Evolutionary conservation across 2,888 invertebrate species (phyloP).

Genomic region (Limenitis camilla): DNA sequence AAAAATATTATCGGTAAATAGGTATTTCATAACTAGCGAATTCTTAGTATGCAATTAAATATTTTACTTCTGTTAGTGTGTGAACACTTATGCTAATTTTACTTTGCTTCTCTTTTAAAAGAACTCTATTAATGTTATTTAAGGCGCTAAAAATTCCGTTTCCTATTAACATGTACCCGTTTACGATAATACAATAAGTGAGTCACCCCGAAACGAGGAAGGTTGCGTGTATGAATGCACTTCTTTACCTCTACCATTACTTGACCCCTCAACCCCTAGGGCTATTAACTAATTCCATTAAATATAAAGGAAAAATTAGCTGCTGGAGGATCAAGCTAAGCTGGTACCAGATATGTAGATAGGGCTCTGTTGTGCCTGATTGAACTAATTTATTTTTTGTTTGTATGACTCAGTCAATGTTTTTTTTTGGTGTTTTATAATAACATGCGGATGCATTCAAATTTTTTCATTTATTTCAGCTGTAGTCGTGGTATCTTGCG

Average conservation of each 20-base stretch:
- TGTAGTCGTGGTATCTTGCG: constrained; percentile 11
- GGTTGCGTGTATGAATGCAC: constrained; percentile 49
- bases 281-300: constrained; percentile 35
- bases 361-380: constrained; percentile 29
- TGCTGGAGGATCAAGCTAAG: constrained; percentile 28
- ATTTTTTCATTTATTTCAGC: constrained; percentile 20
- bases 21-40: too few species aligned
- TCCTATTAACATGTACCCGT: constrained; percentile 28
- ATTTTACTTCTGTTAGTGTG: too few species aligned
- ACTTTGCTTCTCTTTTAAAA: too few species aligned
- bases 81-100: too few species aligned
- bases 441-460: too few species aligned
- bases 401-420: constrained; percentile 24
- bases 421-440: too few species aligned
- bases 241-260: constrained; percentile 32
- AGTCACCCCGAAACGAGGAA: constrained; percentile 38
- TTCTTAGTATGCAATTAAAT: too few species aligned
- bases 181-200: constrained; percentile 31
- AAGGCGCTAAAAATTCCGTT: constrained; percentile 27
- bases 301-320: constrained; percentile 27
- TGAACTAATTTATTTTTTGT: constrained; percentile 24
- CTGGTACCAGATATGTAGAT: constrained; percentile 31
- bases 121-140: too few species aligned
- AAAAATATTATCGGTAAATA: too few species aligned
- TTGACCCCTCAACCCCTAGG: constrained; percentile 37